Base-by-base conservation (phyloP, 2,888 invertebrate genomes). In the Eupithecia exiguata region DNA sequence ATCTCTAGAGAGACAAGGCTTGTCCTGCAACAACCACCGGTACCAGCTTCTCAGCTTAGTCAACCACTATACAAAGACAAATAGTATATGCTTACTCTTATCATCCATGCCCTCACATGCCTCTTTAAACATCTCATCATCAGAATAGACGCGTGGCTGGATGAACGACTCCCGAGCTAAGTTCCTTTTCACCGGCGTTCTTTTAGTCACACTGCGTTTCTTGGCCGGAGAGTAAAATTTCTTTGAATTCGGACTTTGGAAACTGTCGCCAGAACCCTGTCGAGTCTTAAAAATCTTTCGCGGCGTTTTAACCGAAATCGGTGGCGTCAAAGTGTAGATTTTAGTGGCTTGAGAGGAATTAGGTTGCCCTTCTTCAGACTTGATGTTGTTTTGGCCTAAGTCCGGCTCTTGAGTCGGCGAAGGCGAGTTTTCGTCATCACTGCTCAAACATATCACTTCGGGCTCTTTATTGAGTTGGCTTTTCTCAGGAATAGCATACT, bases 221-320 rank as follows among this genome's bases (percentile, higher is more conserved):
- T 91, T 92, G 2, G 79, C 83, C 6, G 93, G 93, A 2, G 93
- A 93, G 81, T 79, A 93, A 78, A 84, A 92, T 74, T 86, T 91
- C 5, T 78, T 80, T 30, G 87, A 82, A 46, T 77, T 78, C 14
- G 88, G 70, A 70, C 72, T 79, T 61, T 40, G 61, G 21, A 69
- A 75, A 74, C 80, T 83, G 35, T 77, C 72, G 38, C 74, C 76
- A 40, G 80, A 68, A 40, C 79, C 75, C 77, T 62, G 71, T 68
- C 77, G 82, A 36, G 84, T 79, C 75, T 71, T 81, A 43, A 21
- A 21, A 38, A 40, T 21, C 21, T 66, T 66, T 21, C 78, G 67
- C 6, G 83, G 80, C 6, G 81, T 84, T 70, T 74, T 82, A 49
- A 79, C 63, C 5, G 83, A 80, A 9, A 81, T 84, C 71, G 74